Conservation (phyloP, 2,113 vertebrate genomes). For the Odontophorus gujanensis region DNA sequence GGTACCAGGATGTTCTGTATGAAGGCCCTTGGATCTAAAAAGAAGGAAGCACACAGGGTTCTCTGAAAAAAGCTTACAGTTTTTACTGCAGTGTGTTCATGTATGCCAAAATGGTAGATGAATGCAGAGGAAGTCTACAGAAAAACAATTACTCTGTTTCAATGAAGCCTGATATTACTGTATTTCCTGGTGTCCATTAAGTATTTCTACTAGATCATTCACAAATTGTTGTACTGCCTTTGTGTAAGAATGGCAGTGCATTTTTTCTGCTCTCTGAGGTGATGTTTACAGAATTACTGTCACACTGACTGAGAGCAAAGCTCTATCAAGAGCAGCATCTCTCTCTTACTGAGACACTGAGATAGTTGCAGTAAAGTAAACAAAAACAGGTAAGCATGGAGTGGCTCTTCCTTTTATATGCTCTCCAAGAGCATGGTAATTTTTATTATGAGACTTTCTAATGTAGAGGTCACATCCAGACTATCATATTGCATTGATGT, state of each 20-base stretch:
- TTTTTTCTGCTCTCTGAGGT: neutral
- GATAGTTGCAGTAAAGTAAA: neutral
- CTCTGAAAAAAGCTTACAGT: neutral
- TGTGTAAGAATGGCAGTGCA: neutral
- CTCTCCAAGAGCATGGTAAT: neutral
- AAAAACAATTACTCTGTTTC: neutral
- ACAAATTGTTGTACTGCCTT: neutral
- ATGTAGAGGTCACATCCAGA: neutral
- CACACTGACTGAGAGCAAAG: neutral
- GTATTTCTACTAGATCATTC: neutral
- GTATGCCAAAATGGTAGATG: neutral
- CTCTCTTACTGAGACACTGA: neutral
- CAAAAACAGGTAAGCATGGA: neutral
- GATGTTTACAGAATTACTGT: neutral
- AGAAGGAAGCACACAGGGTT: accelerated
- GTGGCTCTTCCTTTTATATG: neutral
- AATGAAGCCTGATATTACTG: neutral
- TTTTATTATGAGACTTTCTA: neutral
- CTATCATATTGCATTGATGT: neutral
- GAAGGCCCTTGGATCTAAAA: neutral
- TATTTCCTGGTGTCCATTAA: neutral
- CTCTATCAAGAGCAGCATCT: neutral
- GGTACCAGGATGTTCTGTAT: neutral
- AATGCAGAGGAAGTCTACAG: neutral
- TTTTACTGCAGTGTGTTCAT: neutral